Conservation (phyloP, 2,888 invertebrate species). For the Oscheius onirici region DNA sequence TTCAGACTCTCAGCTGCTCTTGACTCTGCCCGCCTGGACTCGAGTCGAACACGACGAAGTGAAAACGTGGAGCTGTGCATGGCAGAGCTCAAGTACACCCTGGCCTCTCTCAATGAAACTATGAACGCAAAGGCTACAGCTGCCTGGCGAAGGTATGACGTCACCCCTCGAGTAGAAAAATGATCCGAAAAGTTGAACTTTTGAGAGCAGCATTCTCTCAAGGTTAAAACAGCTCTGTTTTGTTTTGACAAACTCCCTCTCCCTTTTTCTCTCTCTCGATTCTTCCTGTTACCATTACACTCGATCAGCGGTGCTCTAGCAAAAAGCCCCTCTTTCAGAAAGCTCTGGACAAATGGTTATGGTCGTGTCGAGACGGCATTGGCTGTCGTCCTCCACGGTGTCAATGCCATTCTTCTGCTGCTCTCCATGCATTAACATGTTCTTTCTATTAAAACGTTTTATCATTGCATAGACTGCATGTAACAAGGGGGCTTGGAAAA, state of each 20-base stretch:
- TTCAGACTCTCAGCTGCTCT: constrained; percentile 44
- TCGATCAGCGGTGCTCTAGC: too few species aligned
- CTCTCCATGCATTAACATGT: background rate
- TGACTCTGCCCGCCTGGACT: constrained; percentile 50
- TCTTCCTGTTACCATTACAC: too few species aligned
- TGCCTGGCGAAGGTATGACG: constrained; percentile 43
- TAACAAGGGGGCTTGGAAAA: too few species aligned
- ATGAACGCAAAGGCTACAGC: constrained; percentile 45
- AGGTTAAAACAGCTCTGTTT: background rate
- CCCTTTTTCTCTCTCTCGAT: too few species aligned
- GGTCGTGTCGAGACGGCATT: constrained; percentile 23
- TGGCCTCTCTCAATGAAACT: constrained; percentile 46
- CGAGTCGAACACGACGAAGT: constrained; percentile 38
- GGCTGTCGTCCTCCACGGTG: constrained; percentile 21
- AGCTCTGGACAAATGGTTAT: constrained; percentile 26
- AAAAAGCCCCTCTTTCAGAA: constrained; percentile 9
- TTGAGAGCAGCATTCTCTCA: background rate
- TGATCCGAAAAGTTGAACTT: constrained; percentile 1
- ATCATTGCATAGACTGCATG: constrained; percentile 21
- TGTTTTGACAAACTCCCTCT: background rate
- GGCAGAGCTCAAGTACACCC: constrained; percentile 52
- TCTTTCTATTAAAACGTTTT: constrained; percentile 1
- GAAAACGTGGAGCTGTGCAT: constrained; percentile 51
- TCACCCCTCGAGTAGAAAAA: background rate
- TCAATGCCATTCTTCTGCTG: constrained; percentile 10